These are phyloP conservation scores for Philaethria dido DNA, from an alignment of 2,888 invertebrate species.

Conservation along the genomic window DNA sequence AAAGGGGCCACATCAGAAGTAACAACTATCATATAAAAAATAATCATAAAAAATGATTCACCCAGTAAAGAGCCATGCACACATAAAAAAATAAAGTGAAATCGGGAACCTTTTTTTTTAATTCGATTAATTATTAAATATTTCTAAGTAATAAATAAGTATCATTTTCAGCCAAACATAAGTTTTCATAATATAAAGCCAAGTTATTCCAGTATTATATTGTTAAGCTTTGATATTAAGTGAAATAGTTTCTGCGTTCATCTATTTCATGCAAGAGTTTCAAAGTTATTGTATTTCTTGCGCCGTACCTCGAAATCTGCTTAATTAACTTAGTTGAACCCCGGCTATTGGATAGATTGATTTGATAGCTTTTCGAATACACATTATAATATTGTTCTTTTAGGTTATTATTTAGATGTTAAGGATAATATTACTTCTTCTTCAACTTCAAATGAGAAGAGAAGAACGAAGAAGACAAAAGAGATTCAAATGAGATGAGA, in stretches of 20 bases:
- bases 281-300: slow-evolving; percentile 24
- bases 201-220: slow-evolving; percentile 11
- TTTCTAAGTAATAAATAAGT: neutral
- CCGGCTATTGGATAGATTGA: slow-evolving; percentile 6
- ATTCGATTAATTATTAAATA: too few relatives aligned
- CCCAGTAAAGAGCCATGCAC: too few relatives aligned
- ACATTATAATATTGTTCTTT: neutral
- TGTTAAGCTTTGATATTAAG: slow-evolving; percentile 14
- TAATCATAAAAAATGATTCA: too few relatives aligned
- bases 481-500: too few relatives aligned
- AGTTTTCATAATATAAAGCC: neutral
- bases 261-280: slow-evolving; percentile 25
- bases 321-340: slow-evolving; percentile 17
- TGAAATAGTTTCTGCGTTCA: slow-evolving; percentile 18
- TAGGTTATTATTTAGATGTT: too few relatives aligned
- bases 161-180: neutral
- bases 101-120: too few relatives aligned
- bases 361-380: neutral
- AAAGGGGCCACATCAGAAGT: too few relatives aligned
- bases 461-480: too few relatives aligned
- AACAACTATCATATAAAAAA: too few relatives aligned
- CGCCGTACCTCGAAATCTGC: slow-evolving; percentile 12
- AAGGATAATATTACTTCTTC: too few relatives aligned
- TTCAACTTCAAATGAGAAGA: too few relatives aligned
- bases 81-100: too few relatives aligned